Percentiles rank a stretch among this genome's conserved stretches.
Evolutionary conservation across 2,797 vertebrate genomes (phyloP).

Genomic region (Melanogrammus aeglefinus): DNA sequence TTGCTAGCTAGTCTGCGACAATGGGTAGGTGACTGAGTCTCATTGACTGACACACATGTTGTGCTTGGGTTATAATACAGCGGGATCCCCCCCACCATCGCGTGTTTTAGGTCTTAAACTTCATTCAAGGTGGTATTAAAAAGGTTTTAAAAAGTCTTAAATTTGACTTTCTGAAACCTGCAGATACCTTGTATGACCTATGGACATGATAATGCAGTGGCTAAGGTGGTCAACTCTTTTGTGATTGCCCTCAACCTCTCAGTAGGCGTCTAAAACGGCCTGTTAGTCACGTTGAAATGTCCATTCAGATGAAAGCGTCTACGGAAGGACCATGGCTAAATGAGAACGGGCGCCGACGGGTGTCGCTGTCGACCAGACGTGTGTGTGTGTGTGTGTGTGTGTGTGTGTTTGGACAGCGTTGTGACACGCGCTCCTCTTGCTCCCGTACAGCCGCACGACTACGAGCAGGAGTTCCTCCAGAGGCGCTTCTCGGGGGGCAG

Average conservation of each 20-base stretch:
- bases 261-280: neutral
- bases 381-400: neutral
- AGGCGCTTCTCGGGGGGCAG: slow-evolving; percentile 92
- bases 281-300: neutral
- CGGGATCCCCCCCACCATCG: no score
- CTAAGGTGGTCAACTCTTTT: neutral
- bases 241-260: neutral
- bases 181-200: no score
- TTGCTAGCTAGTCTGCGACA: no score
- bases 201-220: neutral
- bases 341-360: neutral
- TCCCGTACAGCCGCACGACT: slow-evolving; percentile 75
- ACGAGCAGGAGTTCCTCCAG: slow-evolving; percentile 89
- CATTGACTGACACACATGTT: no score
- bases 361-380: no score
- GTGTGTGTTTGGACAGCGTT: neutral
- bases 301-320: neutral
- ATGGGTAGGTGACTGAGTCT: no score
- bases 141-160: no score
- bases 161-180: no score
- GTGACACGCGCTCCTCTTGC: neutral
- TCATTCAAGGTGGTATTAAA: no score
- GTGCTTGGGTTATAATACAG: no score
- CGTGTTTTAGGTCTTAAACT: no score
- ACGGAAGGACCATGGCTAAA: neutral